These are phyloP conservation scores for Sphinx pinastri DNA, from an alignment of 2,888 invertebrate genomes.

Conservation along the genomic window DNA sequence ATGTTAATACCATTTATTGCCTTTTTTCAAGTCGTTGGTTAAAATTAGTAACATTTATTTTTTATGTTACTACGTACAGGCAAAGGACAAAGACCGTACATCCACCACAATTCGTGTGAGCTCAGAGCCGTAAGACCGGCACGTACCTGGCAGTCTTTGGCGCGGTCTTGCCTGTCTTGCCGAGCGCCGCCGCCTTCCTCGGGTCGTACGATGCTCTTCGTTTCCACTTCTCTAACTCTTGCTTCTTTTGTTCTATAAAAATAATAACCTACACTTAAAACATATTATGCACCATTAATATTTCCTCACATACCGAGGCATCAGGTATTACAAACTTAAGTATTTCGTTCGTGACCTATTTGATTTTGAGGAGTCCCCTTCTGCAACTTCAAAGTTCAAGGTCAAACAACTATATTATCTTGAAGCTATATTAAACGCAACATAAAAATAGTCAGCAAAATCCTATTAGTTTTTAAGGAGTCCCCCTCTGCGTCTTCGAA, in stretches of 20 bases:
- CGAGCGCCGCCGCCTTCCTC: constrained; percentile 77
- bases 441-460: too few species aligned
- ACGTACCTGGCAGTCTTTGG: constrained; percentile 68
- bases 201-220: constrained; percentile 98
- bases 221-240: constrained; percentile 97
- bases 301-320: too few species aligned
- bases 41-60: constrained; percentile 19
- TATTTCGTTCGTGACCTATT: neutral
- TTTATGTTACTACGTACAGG: neutral
- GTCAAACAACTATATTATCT: too few species aligned
- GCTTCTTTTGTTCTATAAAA: constrained; percentile 84
- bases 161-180: constrained; percentile 61
- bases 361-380: neutral
- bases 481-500: too few species aligned
- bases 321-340: neutral
- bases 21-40: neutral
- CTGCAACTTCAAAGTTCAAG: too few species aligned
- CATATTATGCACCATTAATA: neutral
- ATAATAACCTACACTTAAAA: neutral
- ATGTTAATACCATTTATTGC: neutral
- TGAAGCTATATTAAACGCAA: too few species aligned
- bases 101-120: constrained; percentile 1
- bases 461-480: too few species aligned
- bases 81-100: constrained; percentile 7
- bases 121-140: neutral